Conservation (phyloP, 2,888 invertebrate genomes). For the Cheilosia grossa region DNA sequence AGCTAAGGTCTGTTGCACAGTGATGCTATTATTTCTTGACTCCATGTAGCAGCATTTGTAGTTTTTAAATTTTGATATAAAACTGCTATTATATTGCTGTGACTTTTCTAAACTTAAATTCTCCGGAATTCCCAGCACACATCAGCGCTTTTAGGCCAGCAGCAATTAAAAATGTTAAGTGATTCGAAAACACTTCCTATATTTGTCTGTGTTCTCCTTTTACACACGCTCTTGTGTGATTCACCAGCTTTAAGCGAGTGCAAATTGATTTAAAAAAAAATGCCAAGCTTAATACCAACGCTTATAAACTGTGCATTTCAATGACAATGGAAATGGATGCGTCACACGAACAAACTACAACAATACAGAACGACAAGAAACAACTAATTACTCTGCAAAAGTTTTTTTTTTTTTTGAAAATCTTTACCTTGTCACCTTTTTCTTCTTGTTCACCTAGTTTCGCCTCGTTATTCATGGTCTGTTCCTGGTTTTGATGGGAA, state of each 20-base stretch:
- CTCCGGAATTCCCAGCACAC: constrained; percentile 17
- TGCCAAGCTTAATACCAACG: constrained; percentile 34
- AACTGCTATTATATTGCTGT: not conserved
- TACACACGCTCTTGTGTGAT: not conserved
- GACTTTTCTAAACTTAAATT: not conserved
- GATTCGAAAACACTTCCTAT: constrained; percentile 33
- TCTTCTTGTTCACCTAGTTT: constrained; percentile 38
- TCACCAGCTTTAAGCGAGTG: constrained; percentile 3
- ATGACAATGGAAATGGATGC: constrained; percentile 47
- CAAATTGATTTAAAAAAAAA: constrained; percentile 7
- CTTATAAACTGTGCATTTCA: constrained; percentile 40
- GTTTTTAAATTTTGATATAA: not conserved
- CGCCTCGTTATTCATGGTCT: constrained; percentile 18
- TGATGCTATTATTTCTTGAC: too few species aligned
- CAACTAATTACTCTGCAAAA: constrained; percentile 71
- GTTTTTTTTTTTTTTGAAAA: constrained; percentile 36
- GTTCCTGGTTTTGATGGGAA: constrained; percentile 34
- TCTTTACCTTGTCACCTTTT: constrained; percentile 58
- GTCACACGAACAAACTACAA: constrained; percentile 35
- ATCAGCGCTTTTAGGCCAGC: constrained; percentile 20
- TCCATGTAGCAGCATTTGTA: too few species aligned
- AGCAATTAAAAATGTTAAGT: constrained; percentile 24
- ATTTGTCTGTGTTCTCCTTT: not conserved
- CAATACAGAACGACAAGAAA: constrained; percentile 32
- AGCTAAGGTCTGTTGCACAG: too few species aligned